A percentile compares a stretch with the other conserved stretches of the same genome.
These are phyloP conservation scores for Macrostomum cliftonense DNA, from an alignment of 2,888 invertebrate species.

Conservation along the genomic window DNA sequence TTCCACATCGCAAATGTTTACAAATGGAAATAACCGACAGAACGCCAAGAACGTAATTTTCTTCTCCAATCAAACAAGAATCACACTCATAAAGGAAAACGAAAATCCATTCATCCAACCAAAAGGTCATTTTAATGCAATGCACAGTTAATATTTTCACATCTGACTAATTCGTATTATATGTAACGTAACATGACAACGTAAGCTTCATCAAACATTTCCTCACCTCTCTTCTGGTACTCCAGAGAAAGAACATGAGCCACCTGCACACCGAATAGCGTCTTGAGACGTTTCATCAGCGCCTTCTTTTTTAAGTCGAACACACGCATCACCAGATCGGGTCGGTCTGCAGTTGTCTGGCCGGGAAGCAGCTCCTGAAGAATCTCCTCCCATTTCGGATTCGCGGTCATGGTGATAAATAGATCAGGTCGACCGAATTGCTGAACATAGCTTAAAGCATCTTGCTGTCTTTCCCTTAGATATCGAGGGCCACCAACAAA, in stretches of 20 bases:
- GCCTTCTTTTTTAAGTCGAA: conserved; percentile 6
- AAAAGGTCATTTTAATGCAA: no score
- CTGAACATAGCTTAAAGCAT: conserved; percentile 36
- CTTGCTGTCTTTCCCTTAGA: conserved; percentile 34
- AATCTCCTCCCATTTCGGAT: conserved; percentile 13
- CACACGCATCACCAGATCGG: conserved; percentile 8
- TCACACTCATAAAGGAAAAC: no score
- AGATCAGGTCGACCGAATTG: conserved; percentile 35
- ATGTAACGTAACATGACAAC: no score
- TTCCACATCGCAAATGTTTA: no score
- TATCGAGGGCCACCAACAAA: conserved; percentile 26
- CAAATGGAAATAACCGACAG: no score
- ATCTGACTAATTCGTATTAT: no score
- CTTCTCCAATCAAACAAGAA: no score
- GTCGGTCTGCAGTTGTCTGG: conserved; percentile 8
- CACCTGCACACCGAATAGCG: conserved; percentile 17
- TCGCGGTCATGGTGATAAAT: conserved; percentile 22
- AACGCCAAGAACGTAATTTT: no score
- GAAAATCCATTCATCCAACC: no score
- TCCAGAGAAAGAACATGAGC: conserved; percentile 18
- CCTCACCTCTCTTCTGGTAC: conserved; percentile 27
- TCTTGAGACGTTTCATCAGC: conserved; percentile 2
- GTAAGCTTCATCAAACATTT: no score
- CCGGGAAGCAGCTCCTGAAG: conserved; percentile 3
- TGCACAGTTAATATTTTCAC: no score